Conservation (phyloP, 2,888 invertebrate genomes). For the Ochropleura leucogaster region DNA sequence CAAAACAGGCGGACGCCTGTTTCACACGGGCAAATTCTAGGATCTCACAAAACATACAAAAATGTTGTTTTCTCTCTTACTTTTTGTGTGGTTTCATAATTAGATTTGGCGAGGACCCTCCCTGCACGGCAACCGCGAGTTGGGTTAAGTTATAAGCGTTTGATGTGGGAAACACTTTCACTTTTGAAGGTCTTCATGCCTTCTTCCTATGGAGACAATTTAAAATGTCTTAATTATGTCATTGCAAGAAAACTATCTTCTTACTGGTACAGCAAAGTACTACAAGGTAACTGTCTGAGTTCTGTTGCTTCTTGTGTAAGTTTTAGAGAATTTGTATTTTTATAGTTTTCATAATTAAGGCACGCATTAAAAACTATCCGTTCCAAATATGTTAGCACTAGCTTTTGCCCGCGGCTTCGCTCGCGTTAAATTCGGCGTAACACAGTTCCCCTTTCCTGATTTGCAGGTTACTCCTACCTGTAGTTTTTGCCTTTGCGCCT, state of each 20-base stretch:
- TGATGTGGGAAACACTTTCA: conserved; percentile 1
- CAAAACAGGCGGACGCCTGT: conserved; percentile 64
- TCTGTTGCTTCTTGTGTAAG: background rate
- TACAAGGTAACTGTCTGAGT: background rate
- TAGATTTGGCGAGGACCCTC: conserved; percentile 88
- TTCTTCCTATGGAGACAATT: background rate
- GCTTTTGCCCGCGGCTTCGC: too few relatives aligned
- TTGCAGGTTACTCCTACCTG: too few relatives aligned
- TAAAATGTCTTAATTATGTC: background rate
- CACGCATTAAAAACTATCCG: background rate
- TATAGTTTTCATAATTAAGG: background rate
- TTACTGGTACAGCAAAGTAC: too few relatives aligned
- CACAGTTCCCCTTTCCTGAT: too few relatives aligned
- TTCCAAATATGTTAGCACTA: background rate
- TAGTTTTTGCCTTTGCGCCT: too few relatives aligned
- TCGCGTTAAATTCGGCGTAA: too few relatives aligned
- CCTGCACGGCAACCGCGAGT: conserved; percentile 74
- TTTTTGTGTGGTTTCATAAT: conserved; percentile 86
- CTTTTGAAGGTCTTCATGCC: background rate
- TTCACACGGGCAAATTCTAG: conserved; percentile 76
- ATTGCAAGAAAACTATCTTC: too few relatives aligned
- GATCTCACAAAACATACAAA: conserved; percentile 80
- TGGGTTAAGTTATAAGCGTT: conserved; percentile 69
- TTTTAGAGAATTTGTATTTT: background rate
- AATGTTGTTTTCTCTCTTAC: conserved; percentile 75